These are phyloP conservation scores for Megalonaias nervosa DNA, from an alignment of 1,140 invertebrate species.

Conservation along the genomic window DNA sequence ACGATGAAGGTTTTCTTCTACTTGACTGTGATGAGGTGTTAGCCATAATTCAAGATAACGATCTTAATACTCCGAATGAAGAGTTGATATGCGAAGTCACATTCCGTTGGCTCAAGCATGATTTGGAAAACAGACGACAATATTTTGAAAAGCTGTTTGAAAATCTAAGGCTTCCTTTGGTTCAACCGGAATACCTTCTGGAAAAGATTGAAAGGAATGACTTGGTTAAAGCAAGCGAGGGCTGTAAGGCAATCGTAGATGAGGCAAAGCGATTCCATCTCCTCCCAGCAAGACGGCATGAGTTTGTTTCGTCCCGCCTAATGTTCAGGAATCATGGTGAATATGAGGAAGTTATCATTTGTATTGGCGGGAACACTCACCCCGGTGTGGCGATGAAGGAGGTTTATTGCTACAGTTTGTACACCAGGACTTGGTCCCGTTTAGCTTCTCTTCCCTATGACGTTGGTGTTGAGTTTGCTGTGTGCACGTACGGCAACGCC, in stretches of 20 bases:
- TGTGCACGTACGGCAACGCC: constrained; percentile 43
- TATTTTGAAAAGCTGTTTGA: constrained; percentile 39
- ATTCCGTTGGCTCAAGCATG: constrained; percentile 45
- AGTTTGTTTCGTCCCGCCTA: constrained; percentile 13
- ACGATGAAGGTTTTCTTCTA: constrained; percentile 43
- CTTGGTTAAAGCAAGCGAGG: not conserved
- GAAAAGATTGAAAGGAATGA: constrained; percentile 6
- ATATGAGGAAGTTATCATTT: constrained; percentile 25
- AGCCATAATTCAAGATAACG: constrained; percentile 43
- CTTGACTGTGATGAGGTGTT: constrained; percentile 41
- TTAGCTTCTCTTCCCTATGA: constrained; percentile 44
- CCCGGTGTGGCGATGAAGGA: constrained; percentile 15
- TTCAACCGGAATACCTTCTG: constrained; percentile 30
- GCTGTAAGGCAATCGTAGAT: constrained; percentile 13
- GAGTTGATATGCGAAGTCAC: constrained; percentile 46
- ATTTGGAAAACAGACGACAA: constrained; percentile 32
- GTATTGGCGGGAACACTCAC: constrained; percentile 20
- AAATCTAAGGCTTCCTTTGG: constrained; percentile 36
- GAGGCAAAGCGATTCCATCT: constrained; percentile 20
- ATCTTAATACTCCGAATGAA: constrained; percentile 42
- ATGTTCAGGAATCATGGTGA: constrained; percentile 2
- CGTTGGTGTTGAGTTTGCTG: constrained; percentile 50
- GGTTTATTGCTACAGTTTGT: constrained; percentile 14
- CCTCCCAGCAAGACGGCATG: constrained; percentile 14
- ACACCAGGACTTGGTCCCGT: constrained; percentile 36